Conservation (phyloP, 2,888 invertebrate species). For the Sminthurides aquaticus region DNA sequence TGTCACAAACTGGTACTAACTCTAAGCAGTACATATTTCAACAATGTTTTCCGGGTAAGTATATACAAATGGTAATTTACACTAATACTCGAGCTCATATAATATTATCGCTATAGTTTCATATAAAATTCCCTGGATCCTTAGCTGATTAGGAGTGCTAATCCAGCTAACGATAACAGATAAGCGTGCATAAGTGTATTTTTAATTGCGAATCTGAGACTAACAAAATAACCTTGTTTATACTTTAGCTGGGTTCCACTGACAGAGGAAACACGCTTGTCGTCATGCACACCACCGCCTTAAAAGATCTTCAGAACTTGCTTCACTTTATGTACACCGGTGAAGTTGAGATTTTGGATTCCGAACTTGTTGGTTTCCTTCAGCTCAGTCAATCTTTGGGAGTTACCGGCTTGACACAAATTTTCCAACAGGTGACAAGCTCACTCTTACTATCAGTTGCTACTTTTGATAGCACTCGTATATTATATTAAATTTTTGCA, state of each 20-base stretch:
- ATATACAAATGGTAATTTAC: too few relatives aligned
- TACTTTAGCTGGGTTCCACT: background rate
- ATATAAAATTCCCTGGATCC: too few relatives aligned
- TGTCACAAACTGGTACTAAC: background rate
- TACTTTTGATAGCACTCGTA: too few relatives aligned
- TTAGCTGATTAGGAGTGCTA: too few relatives aligned
- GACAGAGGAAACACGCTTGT: too few relatives aligned
- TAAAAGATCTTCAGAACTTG: background rate
- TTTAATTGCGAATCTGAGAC: background rate
- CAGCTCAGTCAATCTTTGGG: background rate
- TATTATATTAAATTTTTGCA: background rate
- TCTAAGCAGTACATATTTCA: background rate
- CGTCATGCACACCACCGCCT: background rate
- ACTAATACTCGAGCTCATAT: too few relatives aligned
- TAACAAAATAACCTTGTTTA: background rate
- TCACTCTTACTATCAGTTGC: background rate
- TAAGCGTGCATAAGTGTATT: too few relatives aligned
- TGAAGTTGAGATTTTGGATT: background rate
- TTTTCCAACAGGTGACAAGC: background rate
- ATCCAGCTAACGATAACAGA: too few relatives aligned
- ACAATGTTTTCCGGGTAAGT: background rate
- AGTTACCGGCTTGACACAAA: background rate
- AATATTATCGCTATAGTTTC: too few relatives aligned
- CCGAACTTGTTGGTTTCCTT: background rate
- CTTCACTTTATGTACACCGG: background rate